Conservation (phyloP, 2,888 invertebrate genomes). For the Siphonodentalium dalli region DNA sequence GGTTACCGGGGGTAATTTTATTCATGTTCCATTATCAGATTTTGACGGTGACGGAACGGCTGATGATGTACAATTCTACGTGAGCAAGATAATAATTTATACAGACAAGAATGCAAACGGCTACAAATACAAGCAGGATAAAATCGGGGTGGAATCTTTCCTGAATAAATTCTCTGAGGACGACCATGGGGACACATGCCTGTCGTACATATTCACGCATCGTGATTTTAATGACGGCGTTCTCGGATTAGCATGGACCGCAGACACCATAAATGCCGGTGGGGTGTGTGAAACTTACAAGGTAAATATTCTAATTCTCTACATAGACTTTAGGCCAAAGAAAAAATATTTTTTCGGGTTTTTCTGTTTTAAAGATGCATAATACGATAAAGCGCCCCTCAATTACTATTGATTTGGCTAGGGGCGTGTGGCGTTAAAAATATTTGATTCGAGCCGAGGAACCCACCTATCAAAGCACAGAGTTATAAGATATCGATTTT, state of each 20-base stretch:
- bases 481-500: no score
- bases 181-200: slow-evolving; percentile 96
- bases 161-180: slow-evolving; percentile 78
- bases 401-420: no score
- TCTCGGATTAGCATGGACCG: slow-evolving; percentile 97
- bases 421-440: no score
- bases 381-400: no score
- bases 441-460: no score
- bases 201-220: slow-evolving; percentile 98
- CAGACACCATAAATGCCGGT: slow-evolving; percentile 78
- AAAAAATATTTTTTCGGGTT: no score
- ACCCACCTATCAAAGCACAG: no score
- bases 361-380: no score
- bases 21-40: slow-evolving; percentile 70
- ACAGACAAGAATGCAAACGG: slow-evolving; percentile 85
- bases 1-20: no score
- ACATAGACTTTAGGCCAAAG: no score
- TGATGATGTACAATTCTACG: slow-evolving; percentile 94
- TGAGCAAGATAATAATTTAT: slow-evolving; percentile 93
- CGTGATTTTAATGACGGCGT: slow-evolving; percentile 98
- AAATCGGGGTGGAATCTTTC: slow-evolving; percentile 50
- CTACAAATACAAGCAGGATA: slow-evolving; percentile 78
- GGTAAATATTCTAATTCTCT: no score
- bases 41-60: slow-evolving; percentile 91
- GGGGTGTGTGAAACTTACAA: slow-evolving; percentile 95